Conservation (phyloP, 2,113 vertebrate species). For the Dendrocopos noguchii region DNA sequence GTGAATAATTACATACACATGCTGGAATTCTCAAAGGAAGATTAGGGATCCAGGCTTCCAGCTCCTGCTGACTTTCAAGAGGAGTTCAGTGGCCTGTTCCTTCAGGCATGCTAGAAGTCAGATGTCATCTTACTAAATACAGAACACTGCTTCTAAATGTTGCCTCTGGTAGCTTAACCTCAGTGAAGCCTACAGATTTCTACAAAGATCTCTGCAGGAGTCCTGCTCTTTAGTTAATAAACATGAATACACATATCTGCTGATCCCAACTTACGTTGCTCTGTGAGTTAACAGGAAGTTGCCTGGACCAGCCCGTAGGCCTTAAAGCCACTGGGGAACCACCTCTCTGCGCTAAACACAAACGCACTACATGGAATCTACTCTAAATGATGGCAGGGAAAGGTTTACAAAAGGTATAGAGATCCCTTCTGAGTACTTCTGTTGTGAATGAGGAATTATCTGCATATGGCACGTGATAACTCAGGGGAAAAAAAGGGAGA, state of each 20-base stretch:
- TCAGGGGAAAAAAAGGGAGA: not conserved
- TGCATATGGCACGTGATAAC: not conserved
- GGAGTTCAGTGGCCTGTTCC: constrained; percentile 46
- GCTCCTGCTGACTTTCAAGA: constrained; percentile 43
- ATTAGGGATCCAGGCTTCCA: constrained; percentile 44
- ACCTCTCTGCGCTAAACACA: not conserved
- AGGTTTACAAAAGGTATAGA: not conserved
- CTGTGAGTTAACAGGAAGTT: not conserved
- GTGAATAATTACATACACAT: constrained; percentile 66
- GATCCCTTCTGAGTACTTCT: not conserved
- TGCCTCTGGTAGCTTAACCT: constrained; percentile 12
- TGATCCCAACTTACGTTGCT: not conserved
- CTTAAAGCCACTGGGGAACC: not conserved
- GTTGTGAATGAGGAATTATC: not conserved
- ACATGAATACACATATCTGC: not conserved
- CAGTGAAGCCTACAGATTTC: not conserved
- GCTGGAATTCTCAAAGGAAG: constrained; percentile 62
- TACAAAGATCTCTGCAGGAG: not conserved
- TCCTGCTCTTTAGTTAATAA: not conserved
- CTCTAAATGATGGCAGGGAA: not conserved
- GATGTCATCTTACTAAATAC: constrained; percentile 70
- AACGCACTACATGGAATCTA: not conserved
- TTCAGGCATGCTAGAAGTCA: constrained; percentile 51
- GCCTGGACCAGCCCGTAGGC: not conserved
- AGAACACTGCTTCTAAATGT: constrained; percentile 51